A percentile compares a stretch with the other conserved stretches of the same genome.
Evolutionary conservation across 2,888 invertebrate genomes (phyloP).

Genomic region (Tenthredo scrophulariae): DNA sequence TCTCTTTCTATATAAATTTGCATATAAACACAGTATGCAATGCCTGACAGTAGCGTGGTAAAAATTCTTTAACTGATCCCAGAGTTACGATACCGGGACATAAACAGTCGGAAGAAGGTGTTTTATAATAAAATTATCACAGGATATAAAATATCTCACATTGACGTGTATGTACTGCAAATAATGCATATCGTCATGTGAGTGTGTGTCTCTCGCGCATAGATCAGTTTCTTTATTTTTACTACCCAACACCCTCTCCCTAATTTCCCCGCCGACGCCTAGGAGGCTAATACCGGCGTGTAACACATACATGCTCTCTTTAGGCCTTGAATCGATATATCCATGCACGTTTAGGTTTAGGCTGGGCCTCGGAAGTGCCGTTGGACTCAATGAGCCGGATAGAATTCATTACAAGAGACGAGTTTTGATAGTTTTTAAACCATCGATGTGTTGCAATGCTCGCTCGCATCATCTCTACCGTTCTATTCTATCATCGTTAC

Average conservation of each 20-base stretch:
- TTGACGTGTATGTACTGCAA: not conserved
- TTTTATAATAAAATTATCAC: not conserved
- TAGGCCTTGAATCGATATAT: conserved; percentile 37
- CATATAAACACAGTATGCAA: not conserved
- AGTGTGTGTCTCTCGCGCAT: not conserved
- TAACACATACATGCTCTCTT: conserved; percentile 5
- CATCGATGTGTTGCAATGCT: not conserved
- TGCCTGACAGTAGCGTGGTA: not conserved
- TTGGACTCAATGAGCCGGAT: not conserved
- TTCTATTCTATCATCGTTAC: not conserved
- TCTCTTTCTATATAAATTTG: not conserved
- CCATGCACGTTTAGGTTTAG: conserved; percentile 12
- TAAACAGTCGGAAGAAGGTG: not conserved
- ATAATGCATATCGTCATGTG: not conserved
- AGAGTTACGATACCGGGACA: not conserved
- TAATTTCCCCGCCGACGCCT: conserved; percentile 34
- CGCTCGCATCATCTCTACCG: not conserved
- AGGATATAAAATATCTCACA: not conserved
- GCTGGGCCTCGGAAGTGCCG: not conserved
- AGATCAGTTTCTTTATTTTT: conserved; percentile 17
- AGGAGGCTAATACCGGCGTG: conserved; percentile 19
- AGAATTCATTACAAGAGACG: not conserved
- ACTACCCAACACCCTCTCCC: conserved; percentile 28
- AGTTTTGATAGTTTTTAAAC: not conserved
- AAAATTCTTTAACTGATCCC: not conserved